Percentiles rank a stretch among this genome's conserved stretches.
These are phyloP conservation scores for Folsomia manolachei DNA, from an alignment of 2,888 invertebrate genomes.

Conservation along the genomic window DNA sequence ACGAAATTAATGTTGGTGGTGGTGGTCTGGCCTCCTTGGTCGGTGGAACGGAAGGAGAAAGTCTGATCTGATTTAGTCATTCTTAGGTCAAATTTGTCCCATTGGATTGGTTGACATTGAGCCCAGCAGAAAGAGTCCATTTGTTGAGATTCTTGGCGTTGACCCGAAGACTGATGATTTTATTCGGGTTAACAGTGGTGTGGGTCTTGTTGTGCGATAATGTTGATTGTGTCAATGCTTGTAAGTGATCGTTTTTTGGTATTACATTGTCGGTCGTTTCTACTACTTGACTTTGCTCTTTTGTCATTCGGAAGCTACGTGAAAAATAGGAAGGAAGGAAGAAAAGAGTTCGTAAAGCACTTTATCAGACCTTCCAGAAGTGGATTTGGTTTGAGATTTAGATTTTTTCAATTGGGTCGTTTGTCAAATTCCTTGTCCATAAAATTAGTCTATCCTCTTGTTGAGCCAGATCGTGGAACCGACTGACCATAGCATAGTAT, in stretches of 20 bases:
- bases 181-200: not conserved
- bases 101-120: not conserved
- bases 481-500: too few species aligned
- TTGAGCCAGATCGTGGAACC: not conserved
- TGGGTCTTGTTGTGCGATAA: not conserved
- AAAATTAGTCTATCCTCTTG: not conserved
- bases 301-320: too few species aligned
- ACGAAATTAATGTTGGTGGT: too few species aligned
- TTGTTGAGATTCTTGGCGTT: not conserved
- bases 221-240: not conserved
- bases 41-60: not conserved
- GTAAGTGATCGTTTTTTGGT: not conserved
- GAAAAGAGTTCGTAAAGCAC: too few species aligned
- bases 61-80: not conserved
- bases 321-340: not conserved
- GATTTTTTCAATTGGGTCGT: slow-evolving; percentile 3
- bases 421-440: slow-evolving; percentile 3
- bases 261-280: not conserved
- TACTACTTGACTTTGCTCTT: not conserved
- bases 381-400: not conserved
- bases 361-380: not conserved
- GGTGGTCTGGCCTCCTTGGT: not conserved
- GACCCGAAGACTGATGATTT: not conserved
- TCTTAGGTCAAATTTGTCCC: not conserved
- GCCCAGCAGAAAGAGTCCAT: not conserved